These are phyloP conservation scores for Vidua macroura DNA, from an alignment of 2,113 vertebrate genomes.

Conservation along the genomic window DNA sequence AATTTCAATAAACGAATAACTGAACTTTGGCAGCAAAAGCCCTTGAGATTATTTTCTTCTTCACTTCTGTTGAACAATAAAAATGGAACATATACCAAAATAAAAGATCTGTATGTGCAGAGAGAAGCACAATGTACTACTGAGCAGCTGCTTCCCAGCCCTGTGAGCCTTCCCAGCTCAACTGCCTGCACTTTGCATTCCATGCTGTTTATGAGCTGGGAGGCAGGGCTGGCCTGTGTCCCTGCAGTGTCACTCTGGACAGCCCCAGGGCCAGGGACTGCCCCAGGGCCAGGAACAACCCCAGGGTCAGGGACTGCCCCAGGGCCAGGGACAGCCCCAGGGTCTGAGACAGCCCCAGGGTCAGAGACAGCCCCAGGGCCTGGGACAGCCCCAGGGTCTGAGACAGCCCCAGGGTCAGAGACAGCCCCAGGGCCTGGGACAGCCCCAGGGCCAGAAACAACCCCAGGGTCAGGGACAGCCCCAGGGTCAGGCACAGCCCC, in stretches of 20 bases:
- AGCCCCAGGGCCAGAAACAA: too few species aligned
- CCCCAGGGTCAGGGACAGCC: too few species aligned
- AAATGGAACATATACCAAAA: accelerated
- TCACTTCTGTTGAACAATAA: not conserved
- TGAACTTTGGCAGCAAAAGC: not conserved
- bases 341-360: too few species aligned
- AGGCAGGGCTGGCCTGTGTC: not conserved
- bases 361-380: too few species aligned
- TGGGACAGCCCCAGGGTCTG: too few species aligned
- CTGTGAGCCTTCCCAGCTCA: not conserved
- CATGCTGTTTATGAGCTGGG: accelerated
- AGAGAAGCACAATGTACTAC: not conserved
- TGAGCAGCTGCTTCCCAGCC: not conserved
- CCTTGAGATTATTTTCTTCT: not conserved
- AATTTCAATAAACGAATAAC: not conserved
- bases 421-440: too few species aligned
- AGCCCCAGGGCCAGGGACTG: not conserved
- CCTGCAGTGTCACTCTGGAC: not conserved
- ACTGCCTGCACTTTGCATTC: accelerated
- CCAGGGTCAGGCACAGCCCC: too few species aligned
- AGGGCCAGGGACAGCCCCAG: too few species aligned
- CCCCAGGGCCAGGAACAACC: too few species aligned
- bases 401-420: too few species aligned
- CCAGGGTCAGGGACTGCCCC: too few species aligned
- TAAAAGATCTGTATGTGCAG: not conserved